Percentiles rank a stretch among this genome's conserved stretches.
Conservation (phyloP, 1,140 invertebrate genomes). For the Zeugodacus cucurbitae region DNA sequence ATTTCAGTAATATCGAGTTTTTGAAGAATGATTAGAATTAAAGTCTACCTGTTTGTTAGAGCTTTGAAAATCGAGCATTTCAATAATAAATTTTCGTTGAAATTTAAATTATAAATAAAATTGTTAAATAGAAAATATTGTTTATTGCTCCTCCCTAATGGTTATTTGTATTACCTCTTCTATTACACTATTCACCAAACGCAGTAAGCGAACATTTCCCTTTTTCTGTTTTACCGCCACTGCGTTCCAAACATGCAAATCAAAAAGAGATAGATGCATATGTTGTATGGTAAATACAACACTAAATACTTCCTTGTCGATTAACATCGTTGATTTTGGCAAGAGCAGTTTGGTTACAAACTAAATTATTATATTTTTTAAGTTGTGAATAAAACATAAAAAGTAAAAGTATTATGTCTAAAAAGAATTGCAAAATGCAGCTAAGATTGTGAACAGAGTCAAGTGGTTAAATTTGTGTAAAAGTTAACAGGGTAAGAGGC, state of each 20-base stretch:
- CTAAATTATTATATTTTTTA: constrained; percentile 21
- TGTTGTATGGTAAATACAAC: background rate
- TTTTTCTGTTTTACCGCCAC: constrained; percentile 16
- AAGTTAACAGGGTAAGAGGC: background rate
- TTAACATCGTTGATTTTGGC: constrained; percentile 25
- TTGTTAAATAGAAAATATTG: too few relatives aligned
- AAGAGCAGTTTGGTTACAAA: constrained; percentile 1
- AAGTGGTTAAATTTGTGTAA: background rate
- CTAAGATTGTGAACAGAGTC: background rate
- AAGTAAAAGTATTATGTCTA: background rate
- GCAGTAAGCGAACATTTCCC: background rate
- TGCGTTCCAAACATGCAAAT: background rate
- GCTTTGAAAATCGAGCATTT: too few relatives aligned
- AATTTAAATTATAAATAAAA: too few relatives aligned
- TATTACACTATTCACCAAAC: background rate
- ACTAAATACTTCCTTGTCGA: constrained; percentile 8
- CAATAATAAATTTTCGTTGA: too few relatives aligned
- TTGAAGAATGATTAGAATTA: too few relatives aligned
- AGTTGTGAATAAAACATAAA: background rate
- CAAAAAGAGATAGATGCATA: constrained; percentile 10
- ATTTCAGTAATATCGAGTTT: too few relatives aligned
- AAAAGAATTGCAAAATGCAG: background rate
- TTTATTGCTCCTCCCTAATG: too few relatives aligned
- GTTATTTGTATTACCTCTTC: background rate
- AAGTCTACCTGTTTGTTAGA: too few relatives aligned